Percentiles rank a stretch among this genome's conserved stretches.
Conservation (phyloP, 30 jellyfish, hydroid and myxozoan species). For the Mastigias papua region DNA sequence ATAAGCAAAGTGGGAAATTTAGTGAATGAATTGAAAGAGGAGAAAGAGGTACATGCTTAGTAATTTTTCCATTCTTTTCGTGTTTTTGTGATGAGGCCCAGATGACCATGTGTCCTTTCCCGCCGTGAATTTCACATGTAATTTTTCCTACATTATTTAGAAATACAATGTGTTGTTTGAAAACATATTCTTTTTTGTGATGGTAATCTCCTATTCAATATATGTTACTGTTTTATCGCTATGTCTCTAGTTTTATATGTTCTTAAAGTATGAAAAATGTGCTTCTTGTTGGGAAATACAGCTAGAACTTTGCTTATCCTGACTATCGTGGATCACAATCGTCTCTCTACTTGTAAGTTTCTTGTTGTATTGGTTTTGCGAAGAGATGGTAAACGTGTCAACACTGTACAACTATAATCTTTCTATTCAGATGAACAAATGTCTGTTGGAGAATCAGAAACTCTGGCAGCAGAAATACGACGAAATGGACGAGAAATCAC, state of each 20-base stretch:
- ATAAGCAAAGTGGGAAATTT: slow-evolving; percentile 80
- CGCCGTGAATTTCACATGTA: too few relatives aligned
- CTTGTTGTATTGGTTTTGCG: neutral
- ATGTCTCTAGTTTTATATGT: too few relatives aligned
- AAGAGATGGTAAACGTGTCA: neutral
- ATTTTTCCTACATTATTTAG: too few relatives aligned
- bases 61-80: neutral
- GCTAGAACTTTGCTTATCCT: too few relatives aligned
- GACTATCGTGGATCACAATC: too few relatives aligned
- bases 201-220: too few relatives aligned
- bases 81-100: too few relatives aligned
- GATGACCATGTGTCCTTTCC: neutral
- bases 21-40: slow-evolving; percentile 81
- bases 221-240: too few relatives aligned
- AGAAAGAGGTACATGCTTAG: slow-evolving; percentile 66
- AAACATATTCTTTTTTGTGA: too few relatives aligned
- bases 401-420: neutral
- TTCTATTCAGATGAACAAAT: slow-evolving; percentile 62
- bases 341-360: neutral
- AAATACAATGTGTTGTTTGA: too few relatives aligned
- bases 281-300: too few relatives aligned
- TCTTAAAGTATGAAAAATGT: too few relatives aligned
- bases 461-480: slow-evolving; percentile 72
- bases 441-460: slow-evolving; percentile 53
- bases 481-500: slow-evolving; percentile 46